Evolutionary conservation across 2,113 vertebrate species (phyloP), one percentile per base, ranked within the genome.

Genomic region (Ciconia stormi): DNA sequence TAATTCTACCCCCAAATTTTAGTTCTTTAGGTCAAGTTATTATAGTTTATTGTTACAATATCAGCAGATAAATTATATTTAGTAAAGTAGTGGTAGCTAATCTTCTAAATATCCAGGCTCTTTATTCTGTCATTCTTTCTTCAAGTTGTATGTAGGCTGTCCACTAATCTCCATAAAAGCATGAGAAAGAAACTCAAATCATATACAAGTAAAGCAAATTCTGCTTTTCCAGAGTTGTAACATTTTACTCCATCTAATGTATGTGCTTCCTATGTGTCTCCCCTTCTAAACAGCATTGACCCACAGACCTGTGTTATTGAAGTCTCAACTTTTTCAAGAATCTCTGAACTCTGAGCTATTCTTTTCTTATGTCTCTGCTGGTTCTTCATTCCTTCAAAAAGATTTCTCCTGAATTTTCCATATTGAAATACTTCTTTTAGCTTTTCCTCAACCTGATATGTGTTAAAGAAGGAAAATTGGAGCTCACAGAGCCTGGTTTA

Each of bases 71-170:
- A 93, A 58, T 10, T 67, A 20, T 7, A 63, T 4, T 26, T 16
- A 47, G 7, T 62, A 49, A 53, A 76, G 6, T 9, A 67, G 3
- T 7, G 0, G 0, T n/a, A n/a, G 1, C 5, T 46, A 69, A 71
- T 40, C 8, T 34, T 56, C 40, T 46, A 47, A 76, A 80, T 47
- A 78, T 66, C 11, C 3, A 10, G 7, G 3, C 1, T 49, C 0
- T 63, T n/a, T 34, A 34, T 62, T 61, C 25, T 10, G 2, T 26
- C 12, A 40, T 36, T 32, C 13, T 74, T 70, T 11, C 30, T 47
- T 22, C 2, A 0, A 65, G 9, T 8, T 70, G 4, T 19, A 40
- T 1, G 1, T 8, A 55, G 9, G 3, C 3, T 14, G 90, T 50
- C 15, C 38, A 46, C 2, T 14, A 10, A 9, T 50, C 32, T 38